Conservation (phyloP, 2,888 invertebrate species). For the Apodemia zela region DNA sequence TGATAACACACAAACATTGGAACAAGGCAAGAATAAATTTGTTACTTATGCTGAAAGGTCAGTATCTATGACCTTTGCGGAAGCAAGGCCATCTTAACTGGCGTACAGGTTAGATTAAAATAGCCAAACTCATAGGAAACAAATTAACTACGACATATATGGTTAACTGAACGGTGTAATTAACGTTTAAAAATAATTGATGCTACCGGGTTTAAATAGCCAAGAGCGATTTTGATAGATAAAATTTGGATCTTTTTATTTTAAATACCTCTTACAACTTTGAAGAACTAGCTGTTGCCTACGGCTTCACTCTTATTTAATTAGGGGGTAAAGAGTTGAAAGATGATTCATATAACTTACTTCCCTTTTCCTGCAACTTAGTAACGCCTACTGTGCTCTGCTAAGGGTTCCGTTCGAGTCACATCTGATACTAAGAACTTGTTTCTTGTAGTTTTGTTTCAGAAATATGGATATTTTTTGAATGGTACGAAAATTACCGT, state of each 20-base stretch:
- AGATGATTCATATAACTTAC: too few species aligned
- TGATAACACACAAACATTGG: conserved; percentile 38
- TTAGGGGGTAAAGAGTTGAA: too few species aligned
- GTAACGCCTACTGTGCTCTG: too few species aligned
- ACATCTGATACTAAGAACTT: too few species aligned
- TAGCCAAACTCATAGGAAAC: conserved; percentile 16
- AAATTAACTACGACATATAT: conserved; percentile 19
- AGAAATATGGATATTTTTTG: too few species aligned
- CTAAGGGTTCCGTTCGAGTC: too few species aligned
- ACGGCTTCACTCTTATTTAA: too few species aligned
- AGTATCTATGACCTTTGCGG: conserved; percentile 57
- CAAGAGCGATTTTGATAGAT: neutral
- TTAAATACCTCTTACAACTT: neutral
- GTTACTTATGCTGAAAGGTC: conserved; percentile 51
- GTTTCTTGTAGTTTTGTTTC: too few species aligned
- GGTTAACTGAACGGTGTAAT: conserved; percentile 15
- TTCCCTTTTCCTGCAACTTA: too few species aligned
- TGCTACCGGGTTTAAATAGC: conserved; percentile 4
- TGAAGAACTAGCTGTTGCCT: neutral
- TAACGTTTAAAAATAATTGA: neutral
- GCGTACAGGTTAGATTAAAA: conserved; percentile 28
- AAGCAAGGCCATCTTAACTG: conserved; percentile 55
- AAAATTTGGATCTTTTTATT: neutral
- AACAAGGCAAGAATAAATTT: conserved; percentile 45
- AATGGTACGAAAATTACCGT: too few species aligned